Evolutionary conservation across 2,113 vertebrate species (phyloP), one percentile per base, ranked within the genome.

Genomic region (Tylochromis polylepis): DNA sequence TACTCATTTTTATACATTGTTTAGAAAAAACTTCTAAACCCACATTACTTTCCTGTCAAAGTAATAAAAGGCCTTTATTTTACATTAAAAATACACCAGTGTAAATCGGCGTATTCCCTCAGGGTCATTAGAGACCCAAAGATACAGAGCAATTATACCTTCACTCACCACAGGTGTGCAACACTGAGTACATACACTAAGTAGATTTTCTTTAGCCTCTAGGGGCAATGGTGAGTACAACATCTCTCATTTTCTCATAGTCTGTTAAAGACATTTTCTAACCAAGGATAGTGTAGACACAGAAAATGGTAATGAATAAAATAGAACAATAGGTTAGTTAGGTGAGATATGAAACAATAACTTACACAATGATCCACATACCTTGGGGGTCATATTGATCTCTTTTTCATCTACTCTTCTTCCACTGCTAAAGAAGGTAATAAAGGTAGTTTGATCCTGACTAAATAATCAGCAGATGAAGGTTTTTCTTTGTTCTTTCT

Each of bases 401-500:
- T 15, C 12, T 16, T 41, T 43, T 70, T 70, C 8, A 38, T 67
- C 60, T 67, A 22, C 20, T 38, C 38, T 22, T 67, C 60, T 38
- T 22, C 11, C 60, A 38, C 2, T 67, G 20, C 6, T 67, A 67
- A 67, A 22, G 60, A 38, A 65, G 6, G 2, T 65, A 38, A 65
- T 38, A 65, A 65, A 38, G 34, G 4, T 0, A 65, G 34, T 0
- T 0, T 65, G 6, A 0, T 22, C 34, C 4, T 38, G 34, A 22
- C 0, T 65, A 65, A 38, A 38, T 38, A 65, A 36, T 65, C 60
- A 65, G 31, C 60, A 65, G 60, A 65, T 65, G 18, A 65, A 65
- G 7, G 18, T 18, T 36, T 62, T 65, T 65, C 2, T 58, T 58
- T 29, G 29, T 29, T 29, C 31, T 36, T 65, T 65, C 11, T 36